Evolutionary conservation across 37 sponge, comb jelly and placozoan species (phyloP), one percentile per base, ranked within the genome.

Genomic region (Diacarnus erythraeanus): DNA sequence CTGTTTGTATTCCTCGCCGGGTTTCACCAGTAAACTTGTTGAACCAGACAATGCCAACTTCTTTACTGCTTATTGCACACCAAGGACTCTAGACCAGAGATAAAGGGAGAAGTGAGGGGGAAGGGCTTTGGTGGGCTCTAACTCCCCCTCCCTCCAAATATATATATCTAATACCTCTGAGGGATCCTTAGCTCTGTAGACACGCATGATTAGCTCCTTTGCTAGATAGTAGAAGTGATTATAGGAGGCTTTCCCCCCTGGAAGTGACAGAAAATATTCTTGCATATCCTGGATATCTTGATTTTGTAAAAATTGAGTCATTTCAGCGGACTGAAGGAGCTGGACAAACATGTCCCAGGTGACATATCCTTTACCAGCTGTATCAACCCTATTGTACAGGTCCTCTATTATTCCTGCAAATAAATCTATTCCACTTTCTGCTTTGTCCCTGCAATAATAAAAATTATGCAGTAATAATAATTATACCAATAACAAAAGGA

Each of bases 11-110:
- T 4, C 67, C 72, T 12, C 68, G 54, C 3, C 78, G 78, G 26
- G 86, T 83, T 44, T 95, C 86, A 36, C 94, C 94, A 20, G 91
- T 91, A 29, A 60, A 65, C 82, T 97, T 97, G 83, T 97, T 97
- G 67, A 97, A 83, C 89, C 83, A 88, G 64, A 93, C 84, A 17
- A 71, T 10, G 23, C 87, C 94, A 40, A 78, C 85, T 33, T 74
- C 64, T 20, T 79, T 42, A 57, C 87, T 94, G 47, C 83, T 69
- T 33, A 97, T 78, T 70, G 84, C 86, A 39, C 77, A 60, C 97
- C 97, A 97, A 83, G 18, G 89, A 82, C 96, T 95, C 69, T 29
- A 40, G 25, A 43, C 27, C n/a, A 23, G 64, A 23, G 31, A 63
- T 36, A 82, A 18, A 33, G 35, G 17, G 59, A 22, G 38, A 43